A percentile compares a stretch with the other conserved stretches of the same genome.
These are phyloP conservation scores for Narcine bancroftii DNA, from an alignment of 2,113 vertebrate species.

Conservation along the genomic window DNA sequence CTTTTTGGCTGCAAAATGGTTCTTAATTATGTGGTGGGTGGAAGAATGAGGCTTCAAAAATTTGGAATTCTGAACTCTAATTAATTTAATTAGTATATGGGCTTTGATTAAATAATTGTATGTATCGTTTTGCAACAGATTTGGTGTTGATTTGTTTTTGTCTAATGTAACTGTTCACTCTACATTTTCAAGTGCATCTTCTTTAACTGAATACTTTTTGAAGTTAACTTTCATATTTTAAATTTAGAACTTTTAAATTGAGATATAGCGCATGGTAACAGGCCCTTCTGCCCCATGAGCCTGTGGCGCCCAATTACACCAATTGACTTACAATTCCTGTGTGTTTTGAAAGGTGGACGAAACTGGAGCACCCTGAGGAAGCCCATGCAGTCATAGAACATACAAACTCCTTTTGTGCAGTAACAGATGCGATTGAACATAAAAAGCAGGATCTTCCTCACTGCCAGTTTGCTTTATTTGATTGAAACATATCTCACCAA, in stretches of 20 bases:
- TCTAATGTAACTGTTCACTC: neutral
- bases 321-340: no score
- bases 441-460: no score
- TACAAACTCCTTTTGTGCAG: no score
- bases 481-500: no score
- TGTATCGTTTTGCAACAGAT: neutral
- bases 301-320: no score
- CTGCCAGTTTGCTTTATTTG: neutral
- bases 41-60: neutral
- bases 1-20: neutral
- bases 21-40: neutral
- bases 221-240: neutral
- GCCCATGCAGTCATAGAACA: no score
- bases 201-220: neutral
- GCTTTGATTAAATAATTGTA: neutral
- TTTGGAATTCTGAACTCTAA: neutral
- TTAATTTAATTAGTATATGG: neutral
- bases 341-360: no score
- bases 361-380: no score
- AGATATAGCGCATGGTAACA: no score
- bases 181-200: neutral
- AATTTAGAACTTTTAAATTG: no score
- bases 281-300: no score
- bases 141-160: neutral
- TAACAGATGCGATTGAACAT: neutral